These are phyloP conservation scores for Hybognathus amarus DNA, from an alignment of 2,797 vertebrate species.

Conservation along the genomic window DNA sequence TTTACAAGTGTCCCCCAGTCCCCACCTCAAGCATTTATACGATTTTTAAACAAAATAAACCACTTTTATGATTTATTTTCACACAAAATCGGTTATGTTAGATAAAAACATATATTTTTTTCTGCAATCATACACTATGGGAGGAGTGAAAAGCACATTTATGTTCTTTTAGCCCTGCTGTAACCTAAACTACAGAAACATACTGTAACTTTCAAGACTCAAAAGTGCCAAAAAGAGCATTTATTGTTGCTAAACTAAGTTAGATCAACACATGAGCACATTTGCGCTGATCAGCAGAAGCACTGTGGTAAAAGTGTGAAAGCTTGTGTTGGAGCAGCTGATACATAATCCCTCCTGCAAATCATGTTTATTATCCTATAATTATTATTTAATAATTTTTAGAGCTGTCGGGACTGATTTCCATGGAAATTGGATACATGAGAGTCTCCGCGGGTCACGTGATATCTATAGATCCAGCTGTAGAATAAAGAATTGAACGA, in stretches of 20 bases:
- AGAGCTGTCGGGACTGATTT: not conserved
- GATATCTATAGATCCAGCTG: not conserved
- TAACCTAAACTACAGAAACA: not conserved
- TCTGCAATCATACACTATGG: too few species aligned
- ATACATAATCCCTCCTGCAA: too few species aligned
- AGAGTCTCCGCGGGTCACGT: not conserved
- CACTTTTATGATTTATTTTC: too few species aligned
- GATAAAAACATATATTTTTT: too few species aligned
- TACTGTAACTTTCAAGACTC: not conserved
- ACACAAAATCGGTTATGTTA: too few species aligned
- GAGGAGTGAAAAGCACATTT: too few species aligned
- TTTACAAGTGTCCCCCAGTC: too few species aligned
- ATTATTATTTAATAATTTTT: not conserved
- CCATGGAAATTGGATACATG: not conserved
- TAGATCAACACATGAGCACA: not conserved
- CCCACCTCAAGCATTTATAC: too few species aligned
- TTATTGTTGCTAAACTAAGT: too few species aligned
- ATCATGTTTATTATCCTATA: too few species aligned
- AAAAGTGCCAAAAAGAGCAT: not conserved
- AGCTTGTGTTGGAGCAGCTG: not conserved
- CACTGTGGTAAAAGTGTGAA: not conserved
- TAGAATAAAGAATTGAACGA: not conserved
- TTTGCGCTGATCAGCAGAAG: not conserved
- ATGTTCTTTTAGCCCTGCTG: accelerated
- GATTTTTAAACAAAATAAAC: too few species aligned